Percentiles rank a stretch among this genome's conserved stretches.
phyloP scores from a whole-genome alignment of 2,797 vertebrate genomes.

The Neosilurus hyrtlii region DNA sequence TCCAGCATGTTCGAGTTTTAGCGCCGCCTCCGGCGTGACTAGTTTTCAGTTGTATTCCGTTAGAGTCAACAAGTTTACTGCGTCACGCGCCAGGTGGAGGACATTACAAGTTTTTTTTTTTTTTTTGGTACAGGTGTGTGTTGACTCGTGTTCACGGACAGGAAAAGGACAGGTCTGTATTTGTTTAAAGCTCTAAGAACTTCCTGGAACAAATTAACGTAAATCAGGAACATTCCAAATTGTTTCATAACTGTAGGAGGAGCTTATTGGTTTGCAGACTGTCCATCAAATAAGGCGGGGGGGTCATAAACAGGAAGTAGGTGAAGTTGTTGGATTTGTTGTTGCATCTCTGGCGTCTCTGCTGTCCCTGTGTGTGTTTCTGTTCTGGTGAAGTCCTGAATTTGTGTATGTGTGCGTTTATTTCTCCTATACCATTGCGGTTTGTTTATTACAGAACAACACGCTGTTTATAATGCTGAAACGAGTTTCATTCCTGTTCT shows the following conservation, averaged over 20 bases:
- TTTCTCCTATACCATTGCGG: no score
- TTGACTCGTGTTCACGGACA: neutral
- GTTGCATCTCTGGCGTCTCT: neutral
- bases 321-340: neutral
- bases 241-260: neutral
- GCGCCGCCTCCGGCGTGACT: slow-evolving; percentile 8
- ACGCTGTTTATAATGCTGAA: no score
- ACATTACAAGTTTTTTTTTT: neutral
- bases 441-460: no score
- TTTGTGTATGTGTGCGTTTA: no score
- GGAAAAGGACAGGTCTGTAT: neutral
- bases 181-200: neutral
- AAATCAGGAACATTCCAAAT: neutral
- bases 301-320: neutral
- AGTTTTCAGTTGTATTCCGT: slow-evolving; percentile 31
- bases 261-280: neutral
- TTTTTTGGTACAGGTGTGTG: slow-evolving; percentile 17
- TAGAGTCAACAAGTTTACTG: slow-evolving; percentile 43
- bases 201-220: neutral
- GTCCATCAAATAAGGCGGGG: neutral
- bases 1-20: neutral
- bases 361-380: neutral
- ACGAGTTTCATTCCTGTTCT: no score
- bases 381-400: neutral
- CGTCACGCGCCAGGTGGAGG: slow-evolving; percentile 7